Evolutionary conservation across 2,113 vertebrate genomes (phyloP).

Genomic region (Ceyx cyanopectus): DNA sequence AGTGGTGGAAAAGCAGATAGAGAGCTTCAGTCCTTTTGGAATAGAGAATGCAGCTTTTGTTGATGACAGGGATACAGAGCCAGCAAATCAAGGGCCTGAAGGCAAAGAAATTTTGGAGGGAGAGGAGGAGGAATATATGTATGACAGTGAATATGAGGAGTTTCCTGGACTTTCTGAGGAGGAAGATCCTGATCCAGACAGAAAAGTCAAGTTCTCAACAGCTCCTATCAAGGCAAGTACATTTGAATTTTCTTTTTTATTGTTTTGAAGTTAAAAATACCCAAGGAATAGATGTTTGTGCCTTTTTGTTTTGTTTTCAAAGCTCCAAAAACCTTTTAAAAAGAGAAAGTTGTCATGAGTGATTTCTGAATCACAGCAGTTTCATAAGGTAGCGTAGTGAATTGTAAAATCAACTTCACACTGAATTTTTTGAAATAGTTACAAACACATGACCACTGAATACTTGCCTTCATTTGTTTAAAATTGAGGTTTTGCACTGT

Average conservation of each 20-base stretch:
- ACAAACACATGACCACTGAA: neutral
- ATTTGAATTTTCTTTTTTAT: neutral
- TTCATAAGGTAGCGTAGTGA: neutral
- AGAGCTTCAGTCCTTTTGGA: conserved; percentile 77
- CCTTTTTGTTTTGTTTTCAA: neutral
- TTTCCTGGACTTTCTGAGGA: conserved; percentile 88
- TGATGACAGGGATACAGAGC: conserved; percentile 83
- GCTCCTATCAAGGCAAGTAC: conserved; percentile 85
- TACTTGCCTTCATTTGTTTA: neutral
- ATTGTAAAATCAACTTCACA: no score
- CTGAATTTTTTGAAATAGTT: neutral
- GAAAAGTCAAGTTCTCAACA: conserved; percentile 90
- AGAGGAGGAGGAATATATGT: conserved; percentile 73
- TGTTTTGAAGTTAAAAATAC: neutral
- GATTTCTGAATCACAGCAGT: neutral
- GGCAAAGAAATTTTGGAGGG: conserved; percentile 64
- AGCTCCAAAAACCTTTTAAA: neutral
- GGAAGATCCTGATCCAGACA: conserved; percentile 79
- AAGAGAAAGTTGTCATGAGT: neutral
- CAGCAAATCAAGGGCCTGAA: conserved; percentile 66
- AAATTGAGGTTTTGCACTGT: neutral
- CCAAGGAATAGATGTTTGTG: neutral
- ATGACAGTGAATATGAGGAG: conserved; percentile 83
- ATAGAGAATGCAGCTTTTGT: conserved; percentile 92
- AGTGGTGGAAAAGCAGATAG: conserved; percentile 56